Evolutionary conservation across 2,888 invertebrate genomes (phyloP), one percentile per base, ranked within the genome.

Genomic region (Lomographa bimaculata): DNA sequence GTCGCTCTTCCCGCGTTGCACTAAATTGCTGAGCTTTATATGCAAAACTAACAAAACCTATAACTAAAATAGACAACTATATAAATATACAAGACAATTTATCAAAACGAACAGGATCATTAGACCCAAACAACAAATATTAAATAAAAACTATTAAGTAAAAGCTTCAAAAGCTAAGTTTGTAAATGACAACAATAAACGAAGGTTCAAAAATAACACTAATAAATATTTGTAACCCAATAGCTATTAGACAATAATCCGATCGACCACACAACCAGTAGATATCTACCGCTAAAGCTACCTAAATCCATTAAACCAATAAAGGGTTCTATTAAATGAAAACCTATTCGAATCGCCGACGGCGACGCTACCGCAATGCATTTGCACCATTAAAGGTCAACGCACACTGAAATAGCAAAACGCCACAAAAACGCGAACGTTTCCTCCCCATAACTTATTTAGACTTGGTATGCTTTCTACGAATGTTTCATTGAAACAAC

Each of bases 281-380:
- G 66, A 49, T 42, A 46, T 48, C 52, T 51, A 58, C n/a, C n/a
- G n/a, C n/a, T 60, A 65, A 62, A 75, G 64, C 65, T 67, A 66
- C 52, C 68, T 71, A 80, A 87, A 82, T 82, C 86, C 78, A 54
- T 74, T 86, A 86, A 87, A 80, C 86, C 86, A 84, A 86, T 86
- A 83, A 87, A 85, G 43, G 86, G 76, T 80, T 83, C 74, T 77
- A 79, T 79, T 80, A 79, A 83, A 84, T 80, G 81, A 79, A 86
- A 83, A 81, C 81, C 84, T 85, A 86, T 79, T 77, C 84, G 81
- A 76, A 81, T 79, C 71, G 71, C 76, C 62, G 70, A 45, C 64
- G 74, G 66, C 67, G 61, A 51, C 60, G 64, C 61, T 71, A 45
- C 70, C 74, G 81, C 77, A 77, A 77, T 25, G 19, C 32, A 35